A percentile compares a stretch with the other conserved stretches of the same genome.
These are phyloP conservation scores for Lutjanus argentimaculatus DNA, from an alignment of 2,797 vertebrate species.

Conservation along the genomic window DNA sequence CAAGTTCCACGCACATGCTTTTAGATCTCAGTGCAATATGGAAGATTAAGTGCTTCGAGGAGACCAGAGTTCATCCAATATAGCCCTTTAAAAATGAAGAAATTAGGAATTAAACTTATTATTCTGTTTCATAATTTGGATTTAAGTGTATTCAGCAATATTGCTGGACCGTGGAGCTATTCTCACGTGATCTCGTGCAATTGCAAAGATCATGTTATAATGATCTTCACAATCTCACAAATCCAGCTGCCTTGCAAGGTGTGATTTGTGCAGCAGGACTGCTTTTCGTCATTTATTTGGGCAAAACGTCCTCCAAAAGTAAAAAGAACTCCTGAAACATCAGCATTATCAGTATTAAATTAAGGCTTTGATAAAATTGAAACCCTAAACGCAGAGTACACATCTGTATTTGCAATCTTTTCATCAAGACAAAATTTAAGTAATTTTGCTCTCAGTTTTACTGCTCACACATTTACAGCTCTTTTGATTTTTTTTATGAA, in stretches of 20 bases:
- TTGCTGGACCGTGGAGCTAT: no score
- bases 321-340: no score
- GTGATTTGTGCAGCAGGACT: no score
- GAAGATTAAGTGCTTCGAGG: not conserved
- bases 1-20: conserved; percentile 13
- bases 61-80: not conserved
- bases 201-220: no score
- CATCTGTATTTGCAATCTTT: not conserved
- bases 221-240: no score
- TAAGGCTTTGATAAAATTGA: not conserved
- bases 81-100: not conserved
- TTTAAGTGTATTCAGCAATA: not conserved
- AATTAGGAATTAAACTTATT: not conserved
- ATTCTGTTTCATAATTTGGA: not conserved
- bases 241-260: no score
- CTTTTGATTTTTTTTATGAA: not conserved
- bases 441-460: not conserved
- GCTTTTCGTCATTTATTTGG: no score
- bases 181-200: no score
- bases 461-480: not conserved
- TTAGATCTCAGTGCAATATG: conserved; percentile 14
- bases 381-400: not conserved
- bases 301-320: not conserved
- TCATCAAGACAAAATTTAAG: not conserved
- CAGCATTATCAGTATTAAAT: no score